phyloP scores from a whole-genome alignment of 92 coral and sea anemone species.

The Plumapathes pennacea region DNA sequence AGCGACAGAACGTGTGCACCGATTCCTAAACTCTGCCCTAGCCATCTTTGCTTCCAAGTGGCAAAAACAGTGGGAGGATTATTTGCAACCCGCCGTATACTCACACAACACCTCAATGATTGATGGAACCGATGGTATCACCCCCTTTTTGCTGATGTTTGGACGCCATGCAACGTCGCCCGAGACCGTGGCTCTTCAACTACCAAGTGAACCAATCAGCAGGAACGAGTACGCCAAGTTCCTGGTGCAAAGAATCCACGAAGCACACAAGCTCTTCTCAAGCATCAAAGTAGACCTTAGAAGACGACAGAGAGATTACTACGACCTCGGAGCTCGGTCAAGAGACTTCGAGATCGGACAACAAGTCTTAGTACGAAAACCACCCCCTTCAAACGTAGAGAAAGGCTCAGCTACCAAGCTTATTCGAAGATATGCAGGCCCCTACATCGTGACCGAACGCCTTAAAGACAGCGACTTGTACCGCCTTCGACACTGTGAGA shows the following conservation, averaged over 20 bases:
- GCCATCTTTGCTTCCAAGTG: slow-evolving; percentile 26
- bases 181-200: slow-evolving; percentile 22
- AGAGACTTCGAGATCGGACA: slow-evolving; percentile 5
- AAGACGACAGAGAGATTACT: slow-evolving; percentile 25
- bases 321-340: slow-evolving; percentile 6
- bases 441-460: slow-evolving; percentile 8
- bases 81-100: slow-evolving; percentile 10
- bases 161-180: slow-evolving; percentile 33
- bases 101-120: slow-evolving; percentile 22
- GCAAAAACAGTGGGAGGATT: slow-evolving; percentile 10
- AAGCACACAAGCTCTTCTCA: slow-evolving; percentile 30
- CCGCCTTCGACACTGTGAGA: slow-evolving; percentile 5
- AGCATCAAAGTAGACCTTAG: slow-evolving; percentile 29
- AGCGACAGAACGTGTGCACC: slow-evolving; percentile 47
- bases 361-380: slow-evolving; percentile 27
- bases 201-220: background rate
- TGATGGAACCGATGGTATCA: slow-evolving; percentile 17
- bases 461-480: slow-evolving; percentile 19
- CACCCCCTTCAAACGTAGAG: slow-evolving; percentile 16
- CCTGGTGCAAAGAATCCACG: slow-evolving; percentile 20
- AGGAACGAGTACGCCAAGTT: slow-evolving; percentile 10
- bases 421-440: slow-evolving; percentile 13
- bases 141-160: slow-evolving; percentile 30
- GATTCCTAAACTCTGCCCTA: slow-evolving; percentile 35
- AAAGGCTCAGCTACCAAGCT: slow-evolving; percentile 20